Conservation (phyloP, 2,113 vertebrate genomes). For the Psettodes erumei region DNA sequence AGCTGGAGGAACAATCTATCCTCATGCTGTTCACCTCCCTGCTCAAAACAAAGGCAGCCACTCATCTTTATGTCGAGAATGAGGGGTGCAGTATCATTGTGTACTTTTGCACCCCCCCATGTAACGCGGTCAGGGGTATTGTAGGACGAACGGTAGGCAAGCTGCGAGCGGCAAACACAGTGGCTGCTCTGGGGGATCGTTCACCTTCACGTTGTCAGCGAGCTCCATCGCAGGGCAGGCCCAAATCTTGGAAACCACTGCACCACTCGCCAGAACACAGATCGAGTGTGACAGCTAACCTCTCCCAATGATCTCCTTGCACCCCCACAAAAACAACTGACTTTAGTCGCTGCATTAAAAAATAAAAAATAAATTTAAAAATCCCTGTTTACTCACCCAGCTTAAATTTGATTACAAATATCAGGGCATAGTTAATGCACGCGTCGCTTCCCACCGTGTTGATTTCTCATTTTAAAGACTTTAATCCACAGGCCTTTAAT, state of each 20-base stretch:
- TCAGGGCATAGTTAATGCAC: slow-evolving; percentile 14
- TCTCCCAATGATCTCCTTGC: slow-evolving; percentile 50
- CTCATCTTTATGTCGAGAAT: neutral
- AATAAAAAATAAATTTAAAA: neutral
- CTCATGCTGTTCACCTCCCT: slow-evolving; percentile 17
- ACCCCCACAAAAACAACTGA: slow-evolving; percentile 41
- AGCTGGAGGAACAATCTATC: slow-evolving; percentile 20
- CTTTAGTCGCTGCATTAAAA: too few species aligned
- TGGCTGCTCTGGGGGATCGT: slow-evolving; percentile 64
- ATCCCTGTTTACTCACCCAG: too few species aligned
- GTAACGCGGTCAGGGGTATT: slow-evolving; percentile 59
- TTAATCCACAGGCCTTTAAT: slow-evolving; percentile 12
- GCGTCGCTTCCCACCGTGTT: slow-evolving; percentile 15
- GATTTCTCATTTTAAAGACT: slow-evolving; percentile 38
- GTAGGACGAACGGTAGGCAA: slow-evolving; percentile 66
- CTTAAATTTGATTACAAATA: slow-evolving; percentile 32
- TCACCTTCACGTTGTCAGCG: slow-evolving; percentile 68
- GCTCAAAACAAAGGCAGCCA: neutral
- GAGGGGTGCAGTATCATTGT: neutral
- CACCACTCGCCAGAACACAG: slow-evolving; percentile 67
- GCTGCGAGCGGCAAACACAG: slow-evolving; percentile 58
- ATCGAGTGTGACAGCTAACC: slow-evolving; percentile 66
- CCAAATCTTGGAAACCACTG: slow-evolving; percentile 61
- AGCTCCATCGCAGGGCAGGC: slow-evolving; percentile 61
- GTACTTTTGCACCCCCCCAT: too few species aligned